Evolutionary conservation across 1,140 invertebrate species (phyloP).

Genomic region (Phortica variegata): DNA sequence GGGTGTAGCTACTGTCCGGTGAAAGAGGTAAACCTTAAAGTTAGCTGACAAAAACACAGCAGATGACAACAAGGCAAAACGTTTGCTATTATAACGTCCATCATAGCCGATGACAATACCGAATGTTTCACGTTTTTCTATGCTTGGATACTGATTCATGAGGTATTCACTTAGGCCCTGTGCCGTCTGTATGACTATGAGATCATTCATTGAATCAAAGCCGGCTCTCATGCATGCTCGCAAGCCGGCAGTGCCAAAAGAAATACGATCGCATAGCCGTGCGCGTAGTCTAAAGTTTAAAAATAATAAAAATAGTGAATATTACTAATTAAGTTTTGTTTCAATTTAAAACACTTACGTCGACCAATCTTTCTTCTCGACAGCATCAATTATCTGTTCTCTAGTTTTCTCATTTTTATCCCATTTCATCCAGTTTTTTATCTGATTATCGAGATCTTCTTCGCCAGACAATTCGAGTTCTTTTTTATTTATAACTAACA

Average conservation of each 20-base stretch:
- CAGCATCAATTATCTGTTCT: conserved; percentile 23
- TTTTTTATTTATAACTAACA: not conserved
- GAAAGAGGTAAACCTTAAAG: conserved; percentile 83
- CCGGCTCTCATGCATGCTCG: conserved; percentile 91
- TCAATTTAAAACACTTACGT: too few species aligned
- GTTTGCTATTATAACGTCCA: conserved; percentile 89
- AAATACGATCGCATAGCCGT: conserved; percentile 62
- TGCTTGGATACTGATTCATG: conserved; percentile 57
- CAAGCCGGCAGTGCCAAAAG: conserved; percentile 89
- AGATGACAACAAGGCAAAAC: conserved; percentile 90
- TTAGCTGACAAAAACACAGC: conserved; percentile 76
- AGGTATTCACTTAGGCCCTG: conserved; percentile 89
- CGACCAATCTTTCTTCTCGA: conserved; percentile 20
- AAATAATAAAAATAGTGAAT: too few species aligned
- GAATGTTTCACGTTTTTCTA: conserved; percentile 59
- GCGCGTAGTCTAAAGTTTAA: conserved; percentile 17
- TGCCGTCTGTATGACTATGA: conserved; percentile 93
- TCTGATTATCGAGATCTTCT: conserved; percentile 21
- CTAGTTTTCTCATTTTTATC: conserved; percentile 26
- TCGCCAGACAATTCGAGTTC: conserved; percentile 19
- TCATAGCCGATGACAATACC: conserved; percentile 94
- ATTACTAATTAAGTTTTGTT: too few species aligned
- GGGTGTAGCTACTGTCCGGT: conserved; percentile 84
- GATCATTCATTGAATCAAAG: conserved; percentile 93
- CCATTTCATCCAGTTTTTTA: conserved; percentile 31